phyloP scores from a whole-genome alignment of 1,140 invertebrate species.

The Papilio polyxenes region DNA sequence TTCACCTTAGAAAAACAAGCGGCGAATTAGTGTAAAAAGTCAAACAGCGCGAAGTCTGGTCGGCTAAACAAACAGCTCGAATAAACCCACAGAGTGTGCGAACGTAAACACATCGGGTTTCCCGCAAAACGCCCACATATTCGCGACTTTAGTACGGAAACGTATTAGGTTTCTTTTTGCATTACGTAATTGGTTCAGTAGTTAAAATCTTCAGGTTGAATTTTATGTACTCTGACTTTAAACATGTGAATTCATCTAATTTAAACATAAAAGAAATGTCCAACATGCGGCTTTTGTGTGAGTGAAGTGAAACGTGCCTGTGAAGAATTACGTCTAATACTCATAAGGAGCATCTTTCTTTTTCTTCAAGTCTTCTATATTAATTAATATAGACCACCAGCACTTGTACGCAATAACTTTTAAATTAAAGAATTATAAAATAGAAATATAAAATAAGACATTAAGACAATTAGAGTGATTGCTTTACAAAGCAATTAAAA shows the following conservation, averaged over 20 bases:
- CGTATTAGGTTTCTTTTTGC: not conserved
- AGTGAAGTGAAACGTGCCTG: too few species aligned
- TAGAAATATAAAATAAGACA: not conserved
- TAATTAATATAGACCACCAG: too few species aligned
- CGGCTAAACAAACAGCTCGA: slow-evolving; percentile 47
- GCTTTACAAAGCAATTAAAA: slow-evolving; percentile 11
- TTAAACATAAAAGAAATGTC: not conserved
- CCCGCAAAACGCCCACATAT: slow-evolving; percentile 55
- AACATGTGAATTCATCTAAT: not conserved
- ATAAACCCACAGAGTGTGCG: slow-evolving; percentile 51
- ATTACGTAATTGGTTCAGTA: not conserved
- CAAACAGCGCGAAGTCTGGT: slow-evolving; percentile 45
- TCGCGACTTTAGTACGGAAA: slow-evolving; percentile 48
- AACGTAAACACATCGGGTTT: slow-evolving; percentile 62
- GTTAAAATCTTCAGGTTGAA: not conserved
- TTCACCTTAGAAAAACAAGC: slow-evolving; percentile 41
- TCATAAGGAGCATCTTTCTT: too few species aligned
- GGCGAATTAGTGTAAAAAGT: slow-evolving; percentile 50
- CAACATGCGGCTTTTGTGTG: not conserved
- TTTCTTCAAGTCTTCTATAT: not conserved
- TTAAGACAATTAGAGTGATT: not conserved
- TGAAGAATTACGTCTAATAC: too few species aligned
- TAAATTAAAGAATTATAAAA: not conserved
- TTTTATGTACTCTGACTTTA: not conserved
- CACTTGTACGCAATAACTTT: too few species aligned